Evolutionary conservation across 2,797 vertebrate species (phyloP), one percentile per base, ranked within the genome.

Genomic region (Onychomys torridus): DNA sequence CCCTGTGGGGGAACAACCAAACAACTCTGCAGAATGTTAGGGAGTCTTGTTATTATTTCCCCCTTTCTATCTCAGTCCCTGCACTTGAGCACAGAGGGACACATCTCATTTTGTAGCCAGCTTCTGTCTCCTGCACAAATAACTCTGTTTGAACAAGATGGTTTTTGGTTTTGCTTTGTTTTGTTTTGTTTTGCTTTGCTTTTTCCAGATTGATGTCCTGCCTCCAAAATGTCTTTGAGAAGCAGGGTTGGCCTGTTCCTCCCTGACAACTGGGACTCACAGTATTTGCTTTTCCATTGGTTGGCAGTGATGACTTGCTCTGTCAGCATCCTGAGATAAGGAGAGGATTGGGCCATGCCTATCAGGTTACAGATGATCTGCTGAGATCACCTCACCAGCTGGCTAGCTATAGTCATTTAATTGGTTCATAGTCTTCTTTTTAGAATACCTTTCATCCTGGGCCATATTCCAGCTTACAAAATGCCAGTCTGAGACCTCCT

Each of bases 391-490:
- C 77, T 6, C 34, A 8, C 29, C 23, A 73, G 29, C 32, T 86
- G 63, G 49, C 71, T 46, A 34, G 27, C 93, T 83, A 0, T 92
- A 61, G 82, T 87, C 55, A 89, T n/a, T 83, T 96, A 86, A 82
- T 77, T 95, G 46, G 37, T 59, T 87, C 14, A 4, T 89, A 37
- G 29, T 7, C 63, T 91, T 89, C 67, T 79, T 77, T 93, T 84
- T 78, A 59, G 6, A 40, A 76, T 32, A 65, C 3, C 21, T 94
- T 88, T 89, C 40, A 95, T 81, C 49, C 37, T 52, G n/a, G 16
- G 16, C 55, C 5, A 10, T 46, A 59, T 94, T 81, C 19, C 88
- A 77, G 77, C 43, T 97, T 83, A 93, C 34, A 96, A 90, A 29
- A 71, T 93, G 4, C n/a, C 40, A 46, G 21, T 67, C 25, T 67